Evolutionary conservation across 2,888 invertebrate species (phyloP).

Genomic region (Orthosia incerta): DNA sequence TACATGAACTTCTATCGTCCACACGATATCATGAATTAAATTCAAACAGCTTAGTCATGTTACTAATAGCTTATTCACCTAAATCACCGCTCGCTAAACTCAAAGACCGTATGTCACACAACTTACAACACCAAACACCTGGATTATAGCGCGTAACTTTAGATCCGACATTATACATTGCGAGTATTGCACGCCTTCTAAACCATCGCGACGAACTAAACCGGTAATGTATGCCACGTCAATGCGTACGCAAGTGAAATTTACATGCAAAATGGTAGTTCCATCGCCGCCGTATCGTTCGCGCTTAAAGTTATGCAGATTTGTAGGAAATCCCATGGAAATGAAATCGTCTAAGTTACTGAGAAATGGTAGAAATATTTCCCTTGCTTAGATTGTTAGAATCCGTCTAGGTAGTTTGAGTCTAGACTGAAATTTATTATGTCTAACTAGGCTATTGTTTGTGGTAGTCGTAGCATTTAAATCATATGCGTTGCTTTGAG

Average conservation of each 20-base stretch:
- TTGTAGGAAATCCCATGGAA: conserved; percentile 75
- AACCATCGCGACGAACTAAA: conserved; percentile 52
- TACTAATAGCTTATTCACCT: not conserved
- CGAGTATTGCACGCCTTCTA: conserved; percentile 46
- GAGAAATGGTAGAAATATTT: conserved; percentile 66
- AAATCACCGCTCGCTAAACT: conserved; percentile 10
- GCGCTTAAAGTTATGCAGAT: conserved; percentile 74
- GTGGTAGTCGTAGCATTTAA: conserved; percentile 13
- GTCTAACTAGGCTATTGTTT: conserved; percentile 38
- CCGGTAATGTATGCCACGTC: conserved; percentile 66
- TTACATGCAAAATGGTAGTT: conserved; percentile 70
- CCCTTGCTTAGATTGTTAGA: conserved; percentile 52
- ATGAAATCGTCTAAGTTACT: conserved; percentile 73
- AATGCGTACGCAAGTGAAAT: conserved; percentile 67
- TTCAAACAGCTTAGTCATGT: not conserved
- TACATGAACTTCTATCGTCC: not conserved
- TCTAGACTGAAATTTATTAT: conserved; percentile 40
- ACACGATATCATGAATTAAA: not conserved
- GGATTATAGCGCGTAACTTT: conserved; percentile 60
- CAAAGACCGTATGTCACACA: conserved; percentile 44
- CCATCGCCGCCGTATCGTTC: conserved; percentile 52
- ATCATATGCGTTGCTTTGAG: conserved; percentile 1
- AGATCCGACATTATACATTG: conserved; percentile 61
- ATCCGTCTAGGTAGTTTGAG: conserved; percentile 51
- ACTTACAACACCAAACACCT: conserved; percentile 62